A percentile compares a stretch with the other conserved stretches of the same genome.
Evolutionary conservation across 2,888 invertebrate species (phyloP).

Genomic region (Acleris cristana): DNA sequence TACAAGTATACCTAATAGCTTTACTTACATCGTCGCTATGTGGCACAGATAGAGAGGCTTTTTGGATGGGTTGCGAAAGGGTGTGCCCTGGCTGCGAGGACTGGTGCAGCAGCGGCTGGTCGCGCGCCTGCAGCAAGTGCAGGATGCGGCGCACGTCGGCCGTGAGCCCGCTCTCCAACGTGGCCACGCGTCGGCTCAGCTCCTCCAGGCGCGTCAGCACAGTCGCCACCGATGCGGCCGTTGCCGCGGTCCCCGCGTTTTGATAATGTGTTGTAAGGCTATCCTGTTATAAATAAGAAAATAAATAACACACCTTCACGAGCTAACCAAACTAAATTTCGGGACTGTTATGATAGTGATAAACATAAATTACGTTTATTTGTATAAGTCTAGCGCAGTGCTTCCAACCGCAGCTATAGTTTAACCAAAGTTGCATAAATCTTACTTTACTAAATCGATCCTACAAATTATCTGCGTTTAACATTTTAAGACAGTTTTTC

Average conservation of each 20-base stretch:
- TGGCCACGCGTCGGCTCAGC: slow-evolving; percentile 86
- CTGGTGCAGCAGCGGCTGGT: slow-evolving; percentile 56
- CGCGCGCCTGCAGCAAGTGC: slow-evolving; percentile 84
- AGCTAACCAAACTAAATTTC: too few relatives aligned
- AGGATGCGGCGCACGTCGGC: slow-evolving; percentile 90
- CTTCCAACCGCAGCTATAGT: too few relatives aligned
- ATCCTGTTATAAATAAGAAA: slow-evolving; percentile 57
- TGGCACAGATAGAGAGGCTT: slow-evolving; percentile 74
- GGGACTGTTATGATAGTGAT: too few relatives aligned
- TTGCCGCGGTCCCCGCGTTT: slow-evolving; percentile 69
- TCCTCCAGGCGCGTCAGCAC: slow-evolving; percentile 88
- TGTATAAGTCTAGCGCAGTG: too few relatives aligned
- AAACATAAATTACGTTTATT: too few relatives aligned
- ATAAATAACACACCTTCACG: too few relatives aligned
- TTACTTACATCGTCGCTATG: slow-evolving; percentile 66
- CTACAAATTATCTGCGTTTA: too few relatives aligned
- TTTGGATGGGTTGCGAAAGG: slow-evolving; percentile 69
- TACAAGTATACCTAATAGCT: not conserved
- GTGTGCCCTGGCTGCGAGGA: slow-evolving; percentile 43
- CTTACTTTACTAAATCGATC: too few relatives aligned
- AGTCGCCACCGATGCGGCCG: slow-evolving; percentile 74
- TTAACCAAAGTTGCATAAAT: too few relatives aligned
- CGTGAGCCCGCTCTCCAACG: slow-evolving; percentile 89
- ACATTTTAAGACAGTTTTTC: too few relatives aligned
- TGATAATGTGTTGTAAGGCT: slow-evolving; percentile 76